These are phyloP conservation scores for Aythya fuligula DNA, from an alignment of 2,797 vertebrate genomes.

Conservation along the genomic window DNA sequence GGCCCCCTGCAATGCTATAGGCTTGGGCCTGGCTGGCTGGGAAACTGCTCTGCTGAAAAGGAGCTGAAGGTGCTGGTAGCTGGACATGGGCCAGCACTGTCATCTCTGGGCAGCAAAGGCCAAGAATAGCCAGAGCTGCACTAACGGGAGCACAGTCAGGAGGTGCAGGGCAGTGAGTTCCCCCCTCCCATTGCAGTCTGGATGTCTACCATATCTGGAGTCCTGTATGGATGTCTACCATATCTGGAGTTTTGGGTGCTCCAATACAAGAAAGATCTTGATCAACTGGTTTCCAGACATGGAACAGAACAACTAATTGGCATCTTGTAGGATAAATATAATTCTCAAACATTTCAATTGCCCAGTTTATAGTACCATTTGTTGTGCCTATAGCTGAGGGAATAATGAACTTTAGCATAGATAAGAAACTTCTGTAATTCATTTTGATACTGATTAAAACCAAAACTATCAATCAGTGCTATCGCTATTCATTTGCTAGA, in stretches of 20 bases:
- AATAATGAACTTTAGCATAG: background rate
- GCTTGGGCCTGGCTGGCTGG: background rate
- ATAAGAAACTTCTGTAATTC: accelerated
- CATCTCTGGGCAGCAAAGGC: background rate
- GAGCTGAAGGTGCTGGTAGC: background rate
- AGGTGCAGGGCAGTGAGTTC: background rate
- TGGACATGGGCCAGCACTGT: background rate
- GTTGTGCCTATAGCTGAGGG: background rate
- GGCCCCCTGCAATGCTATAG: accelerated
- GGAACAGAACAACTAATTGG: background rate
- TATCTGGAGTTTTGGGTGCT: background rate
- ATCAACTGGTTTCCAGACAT: background rate
- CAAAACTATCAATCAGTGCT: background rate
- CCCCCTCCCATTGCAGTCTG: background rate
- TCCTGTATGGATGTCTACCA: background rate
- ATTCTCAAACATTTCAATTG: background rate
- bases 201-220: background rate
- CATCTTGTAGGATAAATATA: background rate
- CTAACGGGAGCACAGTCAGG: accelerated
- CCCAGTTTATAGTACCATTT: background rate
- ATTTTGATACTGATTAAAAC: background rate
- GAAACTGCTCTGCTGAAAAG: background rate
- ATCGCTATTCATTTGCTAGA: background rate
- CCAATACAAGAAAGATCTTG: background rate
- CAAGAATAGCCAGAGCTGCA: background rate